Evolutionary conservation across 2,113 vertebrate species (phyloP), one percentile per base, ranked within the genome.

Genomic region (Ondatra zibethicus): DNA sequence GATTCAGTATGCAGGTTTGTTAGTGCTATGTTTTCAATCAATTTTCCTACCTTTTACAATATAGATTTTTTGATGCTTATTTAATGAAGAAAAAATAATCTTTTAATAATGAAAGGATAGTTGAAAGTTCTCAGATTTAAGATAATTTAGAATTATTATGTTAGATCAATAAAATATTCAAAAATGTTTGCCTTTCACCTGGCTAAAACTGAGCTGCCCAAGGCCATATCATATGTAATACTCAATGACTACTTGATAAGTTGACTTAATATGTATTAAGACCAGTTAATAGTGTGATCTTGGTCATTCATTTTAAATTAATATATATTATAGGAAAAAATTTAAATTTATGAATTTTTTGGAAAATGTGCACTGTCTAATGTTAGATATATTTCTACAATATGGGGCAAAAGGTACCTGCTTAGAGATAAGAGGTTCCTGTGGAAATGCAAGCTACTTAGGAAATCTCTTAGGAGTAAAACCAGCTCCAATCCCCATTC

Each of bases 51-150:
- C 31, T 84, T 89, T 97, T 91, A 52, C 0, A 75, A 23, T 91
- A 78, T 85, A 89, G 6, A 73, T 75, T 92, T 86, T 91, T 92
- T 94, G 2, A 25, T 91, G 47, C 73, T 55, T 76, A 47, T 85
- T 96, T 96, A 75, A 39, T 94, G 42, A 77, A 89, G 6, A 91
- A 11, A 19, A 2, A 76, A 39, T 29, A 58, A 39, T 68, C 21
- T 95, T 89, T 92, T 21, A 86, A 1, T 80, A 33, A 29, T 75
- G 58, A 91, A 78, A 94, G 1, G 8, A 73, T 68, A 93, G 7
- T 91, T 94, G 65, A 82, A 96, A 72, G 84, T 92, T 75, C 66
- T 25, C 65, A 91, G 27, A 91, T 16, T 91, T 94, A 92, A 96
- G 14, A 70, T 92, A 94, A 92, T 88, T 2, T 73, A 82, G 42